Evolutionary conservation across 2,113 vertebrate genomes (phyloP).

Genomic region (Rhineura floridana): DNA sequence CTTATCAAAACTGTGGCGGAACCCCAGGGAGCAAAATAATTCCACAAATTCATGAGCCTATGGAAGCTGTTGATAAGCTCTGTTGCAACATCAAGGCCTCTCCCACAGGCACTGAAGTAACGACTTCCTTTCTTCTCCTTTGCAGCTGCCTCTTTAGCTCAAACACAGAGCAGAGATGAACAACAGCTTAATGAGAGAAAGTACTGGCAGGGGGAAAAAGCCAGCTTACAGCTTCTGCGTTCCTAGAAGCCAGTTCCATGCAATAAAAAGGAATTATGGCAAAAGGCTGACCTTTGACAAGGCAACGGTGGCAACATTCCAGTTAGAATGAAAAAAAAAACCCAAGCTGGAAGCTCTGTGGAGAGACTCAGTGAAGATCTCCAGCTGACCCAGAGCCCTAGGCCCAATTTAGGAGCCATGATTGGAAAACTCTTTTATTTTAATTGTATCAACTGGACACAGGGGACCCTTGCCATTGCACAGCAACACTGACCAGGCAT

Average conservation of each 20-base stretch:
- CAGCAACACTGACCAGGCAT: not conserved
- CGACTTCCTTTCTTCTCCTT: conserved; percentile 71
- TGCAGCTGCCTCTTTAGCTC: conserved; percentile 71
- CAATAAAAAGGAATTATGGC: conserved; percentile 43
- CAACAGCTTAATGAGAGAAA: conserved; percentile 63
- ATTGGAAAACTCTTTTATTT: conserved; percentile 38
- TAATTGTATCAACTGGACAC: conserved; percentile 50
- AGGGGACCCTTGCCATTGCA: not conserved
- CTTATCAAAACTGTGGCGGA: not conserved
- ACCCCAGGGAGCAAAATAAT: conserved; percentile 34
- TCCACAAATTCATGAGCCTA: conserved; percentile 59
- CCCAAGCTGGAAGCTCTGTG: not conserved
- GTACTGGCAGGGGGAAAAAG: conserved; percentile 56
- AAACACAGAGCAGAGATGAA: conserved; percentile 66
- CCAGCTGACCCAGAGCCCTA: conserved; percentile 31
- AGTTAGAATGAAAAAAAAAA: conserved; percentile 13
- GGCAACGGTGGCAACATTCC: conserved; percentile 41
- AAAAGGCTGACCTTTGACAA: conserved; percentile 55
- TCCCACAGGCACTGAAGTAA: conserved; percentile 66
- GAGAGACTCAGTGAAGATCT: conserved; percentile 7
- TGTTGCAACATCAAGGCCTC: conserved; percentile 69
- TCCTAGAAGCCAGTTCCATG: conserved; percentile 48
- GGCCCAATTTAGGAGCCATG: not conserved
- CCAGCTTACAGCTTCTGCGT: conserved; percentile 51
- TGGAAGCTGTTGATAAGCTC: conserved; percentile 69